Evolutionary conservation across 2,113 vertebrate species (phyloP), one percentile per base, ranked within the genome.

Genomic region (Aphyosemion australe): DNA sequence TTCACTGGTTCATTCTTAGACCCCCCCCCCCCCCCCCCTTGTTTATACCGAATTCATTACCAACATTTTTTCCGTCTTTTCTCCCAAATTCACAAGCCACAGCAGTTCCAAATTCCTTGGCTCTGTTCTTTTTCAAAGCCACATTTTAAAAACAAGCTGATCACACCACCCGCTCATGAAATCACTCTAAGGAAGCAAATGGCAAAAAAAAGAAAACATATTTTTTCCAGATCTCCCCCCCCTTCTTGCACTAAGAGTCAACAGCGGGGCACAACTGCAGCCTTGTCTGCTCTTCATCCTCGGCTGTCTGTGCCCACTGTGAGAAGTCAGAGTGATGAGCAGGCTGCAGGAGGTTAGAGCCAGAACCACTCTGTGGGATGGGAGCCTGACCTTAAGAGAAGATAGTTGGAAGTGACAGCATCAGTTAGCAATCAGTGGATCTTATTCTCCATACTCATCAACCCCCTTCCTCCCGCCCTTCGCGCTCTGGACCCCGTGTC

Each of bases 71-170:
- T 84, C 70, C 78, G 62, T 79, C 62, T 75, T 82, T 81, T 82
- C 79, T 77, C 77, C 76, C 74, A 62, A 64, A 88, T 89, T 90
- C 87, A 83, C 79, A 91, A 90, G 87, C 89, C 89, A 86, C 90
- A 87, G 86, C 84, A 79, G 78, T 91, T 90, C 87, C 84, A 91
- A 85, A 88, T 91, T 90, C 82, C 85, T 91, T 88, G 86, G 88
- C 86, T 89, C 78, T 73, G 86, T 78, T 76, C 80, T 83, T 88
- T 90, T 88, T 88, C 76, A 87, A 90, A 89, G 88, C 85, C 91
- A 88, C 89, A 91, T 91, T 88, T 88, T 82, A 89, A 90, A 89
- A 90, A 81, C 85, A 84, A 84, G 81, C 82, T 83, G 72, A 87
- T 84, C 84, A 90, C 87, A 84, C 89, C 89, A 88, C 88, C 87